phyloP scores from a whole-genome alignment of 1,140 invertebrate species.

The Pseudomyrmex flavicornis region DNA sequence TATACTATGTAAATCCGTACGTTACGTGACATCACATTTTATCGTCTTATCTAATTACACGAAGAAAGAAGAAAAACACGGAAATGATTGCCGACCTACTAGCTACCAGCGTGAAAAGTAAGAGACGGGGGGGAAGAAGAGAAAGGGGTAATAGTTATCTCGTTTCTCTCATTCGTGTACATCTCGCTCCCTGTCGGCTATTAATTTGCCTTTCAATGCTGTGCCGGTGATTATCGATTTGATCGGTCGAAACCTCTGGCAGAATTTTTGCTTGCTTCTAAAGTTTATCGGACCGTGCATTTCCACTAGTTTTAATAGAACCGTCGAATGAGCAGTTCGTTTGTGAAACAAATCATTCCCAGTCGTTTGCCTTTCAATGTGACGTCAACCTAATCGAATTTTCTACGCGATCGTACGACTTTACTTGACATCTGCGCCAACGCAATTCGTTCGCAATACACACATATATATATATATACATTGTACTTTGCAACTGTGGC shows the following conservation, averaged over 20 bases:
- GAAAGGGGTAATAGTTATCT: neutral
- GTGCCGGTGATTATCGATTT: slow-evolving; percentile 57
- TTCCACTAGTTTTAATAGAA: slow-evolving; percentile 61
- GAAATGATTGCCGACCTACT: slow-evolving; percentile 51
- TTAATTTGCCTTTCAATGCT: slow-evolving; percentile 60
- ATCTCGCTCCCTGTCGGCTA: slow-evolving; percentile 45
- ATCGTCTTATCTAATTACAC: slow-evolving; percentile 44
- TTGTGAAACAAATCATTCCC: slow-evolving; percentile 58
- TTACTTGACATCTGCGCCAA: slow-evolving; percentile 30
- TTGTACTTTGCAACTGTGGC: no score
- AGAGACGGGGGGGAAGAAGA: neutral
- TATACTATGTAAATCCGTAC: neutral
- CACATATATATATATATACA: no score
- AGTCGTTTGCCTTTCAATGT: slow-evolving; percentile 57
- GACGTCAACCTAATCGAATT: slow-evolving; percentile 58
- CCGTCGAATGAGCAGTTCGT: slow-evolving; percentile 49
- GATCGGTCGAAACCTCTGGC: slow-evolving; percentile 48
- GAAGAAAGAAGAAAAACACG: slow-evolving; percentile 35
- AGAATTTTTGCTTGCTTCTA: slow-evolving; percentile 59
- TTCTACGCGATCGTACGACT: slow-evolving; percentile 37
- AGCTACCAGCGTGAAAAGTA: slow-evolving; percentile 35
- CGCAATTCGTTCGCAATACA: slow-evolving; percentile 12
- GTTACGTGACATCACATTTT: slow-evolving; percentile 24
- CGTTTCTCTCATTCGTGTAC: slow-evolving; percentile 48
- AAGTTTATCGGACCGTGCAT: slow-evolving; percentile 55